Conservation (phyloP, 2,888 invertebrate genomes). For the Antheraea yamamai region DNA sequence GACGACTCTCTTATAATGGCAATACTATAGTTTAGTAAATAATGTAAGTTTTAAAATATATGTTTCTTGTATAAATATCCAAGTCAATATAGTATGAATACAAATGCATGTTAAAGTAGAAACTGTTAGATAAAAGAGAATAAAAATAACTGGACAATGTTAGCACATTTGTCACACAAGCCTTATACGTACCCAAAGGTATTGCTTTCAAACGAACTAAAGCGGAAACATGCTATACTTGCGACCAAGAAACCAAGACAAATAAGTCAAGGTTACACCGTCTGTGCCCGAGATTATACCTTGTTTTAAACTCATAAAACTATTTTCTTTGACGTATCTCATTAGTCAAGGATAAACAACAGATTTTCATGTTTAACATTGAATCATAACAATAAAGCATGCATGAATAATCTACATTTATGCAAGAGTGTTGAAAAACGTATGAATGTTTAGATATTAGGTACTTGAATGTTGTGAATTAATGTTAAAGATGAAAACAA, state of each 20-base stretch:
- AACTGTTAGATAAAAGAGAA: not conserved
- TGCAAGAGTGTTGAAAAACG: not conserved
- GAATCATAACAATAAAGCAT: not conserved
- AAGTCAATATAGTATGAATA: not conserved
- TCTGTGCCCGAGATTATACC: not conserved
- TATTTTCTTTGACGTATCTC: slow-evolving; percentile 4
- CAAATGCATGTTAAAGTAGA: not conserved
- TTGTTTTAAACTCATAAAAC: not conserved
- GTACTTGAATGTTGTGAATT: not conserved
- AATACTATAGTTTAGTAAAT: too few species aligned
- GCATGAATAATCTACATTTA: not conserved
- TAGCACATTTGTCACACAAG: not conserved
- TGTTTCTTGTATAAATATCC: not conserved
- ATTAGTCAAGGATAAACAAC: not conserved
- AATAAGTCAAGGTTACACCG: not conserved
- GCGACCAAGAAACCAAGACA: not conserved
- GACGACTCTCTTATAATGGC: not conserved
- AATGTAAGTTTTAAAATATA: not conserved
- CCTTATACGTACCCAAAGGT: not conserved
- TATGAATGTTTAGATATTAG: not conserved
- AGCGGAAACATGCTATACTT: not conserved
- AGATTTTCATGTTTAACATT: slow-evolving; percentile 5
- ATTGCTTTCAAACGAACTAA: not conserved
- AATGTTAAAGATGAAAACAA: not conserved
- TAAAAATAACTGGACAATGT: not conserved